Percentiles rank a stretch among this genome's conserved stretches.
These are phyloP conservation scores for Drosophila ironensis DNA, from an alignment of 1,140 invertebrate species.

Conservation along the genomic window DNA sequence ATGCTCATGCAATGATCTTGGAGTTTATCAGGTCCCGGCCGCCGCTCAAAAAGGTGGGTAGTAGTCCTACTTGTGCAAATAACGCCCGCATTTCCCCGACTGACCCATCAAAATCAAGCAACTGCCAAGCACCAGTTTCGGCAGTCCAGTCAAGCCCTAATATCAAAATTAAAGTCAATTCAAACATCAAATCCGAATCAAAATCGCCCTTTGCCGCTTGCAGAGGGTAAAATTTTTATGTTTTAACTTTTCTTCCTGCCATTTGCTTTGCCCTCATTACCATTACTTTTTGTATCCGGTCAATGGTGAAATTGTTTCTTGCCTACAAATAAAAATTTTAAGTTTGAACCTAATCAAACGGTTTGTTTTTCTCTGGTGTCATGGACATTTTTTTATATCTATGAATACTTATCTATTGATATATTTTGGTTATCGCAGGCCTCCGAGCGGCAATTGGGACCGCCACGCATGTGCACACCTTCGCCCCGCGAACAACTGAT, in stretches of 20 bases:
- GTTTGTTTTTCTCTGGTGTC: background rate
- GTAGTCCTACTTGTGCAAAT: background rate
- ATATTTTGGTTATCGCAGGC: conserved; percentile 83
- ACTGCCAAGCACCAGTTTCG: too few relatives aligned
- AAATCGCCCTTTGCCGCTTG: conserved; percentile 11
- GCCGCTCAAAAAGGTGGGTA: conserved; percentile 93
- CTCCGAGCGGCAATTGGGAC: conserved; percentile 93
- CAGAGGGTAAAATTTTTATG: conserved; percentile 1
- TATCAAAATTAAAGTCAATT: conserved; percentile 13
- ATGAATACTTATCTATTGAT: too few relatives aligned
- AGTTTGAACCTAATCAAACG: background rate
- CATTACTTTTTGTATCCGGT: background rate
- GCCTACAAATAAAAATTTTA: conserved; percentile 29
- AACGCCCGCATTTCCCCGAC: background rate
- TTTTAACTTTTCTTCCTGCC: background rate
- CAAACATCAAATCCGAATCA: conserved; percentile 2
- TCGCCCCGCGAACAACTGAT: conserved; percentile 93
- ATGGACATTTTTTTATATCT: background rate
- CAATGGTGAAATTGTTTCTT: background rate
- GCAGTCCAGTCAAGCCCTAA: conserved; percentile 1
- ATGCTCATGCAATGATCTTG: conserved; percentile 96
- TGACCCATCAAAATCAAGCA: background rate
- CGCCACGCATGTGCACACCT: conserved; percentile 86
- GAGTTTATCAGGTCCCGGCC: conserved; percentile 98
- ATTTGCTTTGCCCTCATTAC: background rate